phyloP scores from a whole-genome alignment of 2,797 vertebrate species.

The Clangula hyemalis region DNA sequence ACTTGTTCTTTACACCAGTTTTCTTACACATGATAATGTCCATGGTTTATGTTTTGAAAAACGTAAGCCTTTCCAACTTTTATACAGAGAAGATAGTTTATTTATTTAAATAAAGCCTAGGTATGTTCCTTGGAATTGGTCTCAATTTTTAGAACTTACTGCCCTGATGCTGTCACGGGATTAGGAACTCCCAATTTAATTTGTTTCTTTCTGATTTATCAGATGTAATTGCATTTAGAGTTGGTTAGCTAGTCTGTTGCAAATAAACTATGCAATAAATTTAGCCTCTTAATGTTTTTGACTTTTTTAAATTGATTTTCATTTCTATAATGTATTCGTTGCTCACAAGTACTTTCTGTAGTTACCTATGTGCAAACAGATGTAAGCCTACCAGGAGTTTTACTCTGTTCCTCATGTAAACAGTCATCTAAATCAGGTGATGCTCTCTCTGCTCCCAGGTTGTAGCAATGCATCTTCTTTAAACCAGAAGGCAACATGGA shows the following conservation, averaged over 20 bases:
- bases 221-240: background rate
- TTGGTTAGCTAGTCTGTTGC: background rate
- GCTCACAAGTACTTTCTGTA: background rate
- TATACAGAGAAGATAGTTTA: constrained; percentile 24
- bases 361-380: background rate
- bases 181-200: background rate
- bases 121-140: background rate
- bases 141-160: background rate
- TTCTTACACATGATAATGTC: background rate
- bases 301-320: background rate
- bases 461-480: background rate
- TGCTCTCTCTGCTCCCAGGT: background rate
- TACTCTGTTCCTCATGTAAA: background rate
- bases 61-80: constrained; percentile 39
- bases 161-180: background rate
- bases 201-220: constrained; percentile 10
- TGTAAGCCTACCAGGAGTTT: background rate
- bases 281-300: background rate
- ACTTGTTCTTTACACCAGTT: constrained; percentile 11
- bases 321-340: background rate
- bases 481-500: background rate
- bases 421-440: background rate
- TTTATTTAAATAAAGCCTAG: constrained; percentile 40
- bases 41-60: constrained; percentile 56
- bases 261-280: constrained; percentile 49